A percentile compares a stretch with the other conserved stretches of the same genome.
These are phyloP conservation scores for Drosophila oshimai DNA, from an alignment of 1,140 invertebrate genomes.

Conservation along the genomic window DNA sequence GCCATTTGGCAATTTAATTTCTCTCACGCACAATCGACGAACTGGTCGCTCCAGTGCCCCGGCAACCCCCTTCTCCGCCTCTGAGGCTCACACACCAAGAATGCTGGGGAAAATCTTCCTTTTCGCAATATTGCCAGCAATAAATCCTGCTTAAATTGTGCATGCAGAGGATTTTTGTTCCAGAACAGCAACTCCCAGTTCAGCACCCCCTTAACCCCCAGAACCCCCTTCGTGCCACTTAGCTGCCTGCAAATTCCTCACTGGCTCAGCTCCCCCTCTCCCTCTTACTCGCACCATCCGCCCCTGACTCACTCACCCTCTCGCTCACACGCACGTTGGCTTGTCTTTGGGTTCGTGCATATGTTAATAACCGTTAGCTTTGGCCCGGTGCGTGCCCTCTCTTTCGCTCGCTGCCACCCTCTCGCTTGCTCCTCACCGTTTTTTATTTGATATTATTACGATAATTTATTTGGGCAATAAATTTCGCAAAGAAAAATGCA, in stretches of 20 bases:
- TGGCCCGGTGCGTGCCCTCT: conserved; percentile 48
- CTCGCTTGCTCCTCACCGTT: conserved; percentile 7
- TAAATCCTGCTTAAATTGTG: conserved; percentile 81
- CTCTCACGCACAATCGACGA: conserved; percentile 77
- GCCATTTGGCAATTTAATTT: conserved; percentile 80
- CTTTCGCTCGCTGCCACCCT: not conserved
- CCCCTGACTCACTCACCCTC: conserved; percentile 8
- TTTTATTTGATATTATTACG: conserved; percentile 80
- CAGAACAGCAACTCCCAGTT: conserved; percentile 54
- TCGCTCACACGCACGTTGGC: conserved; percentile 23
- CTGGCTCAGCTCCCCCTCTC: conserved; percentile 6
- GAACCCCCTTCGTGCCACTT: conserved; percentile 35
- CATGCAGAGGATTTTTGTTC: conserved; percentile 81
- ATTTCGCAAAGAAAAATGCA: conserved; percentile 74
- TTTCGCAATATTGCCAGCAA: conserved; percentile 76
- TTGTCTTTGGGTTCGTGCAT: conserved; percentile 57
- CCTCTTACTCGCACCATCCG: not conserved
- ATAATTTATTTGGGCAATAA: conserved; percentile 80
- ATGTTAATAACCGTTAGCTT: conserved; percentile 79
- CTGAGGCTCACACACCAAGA: not conserved
- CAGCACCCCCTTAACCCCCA: not conserved
- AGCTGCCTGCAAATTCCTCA: conserved; percentile 49
- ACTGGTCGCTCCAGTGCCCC: conserved; percentile 38
- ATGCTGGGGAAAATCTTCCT: conserved; percentile 48
- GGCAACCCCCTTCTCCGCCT: too few relatives aligned